A percentile compares a stretch with the other conserved stretches of the same genome.
Evolutionary conservation across 2,113 vertebrate genomes (phyloP).

Genomic region (Rhadina sibilatrix): DNA sequence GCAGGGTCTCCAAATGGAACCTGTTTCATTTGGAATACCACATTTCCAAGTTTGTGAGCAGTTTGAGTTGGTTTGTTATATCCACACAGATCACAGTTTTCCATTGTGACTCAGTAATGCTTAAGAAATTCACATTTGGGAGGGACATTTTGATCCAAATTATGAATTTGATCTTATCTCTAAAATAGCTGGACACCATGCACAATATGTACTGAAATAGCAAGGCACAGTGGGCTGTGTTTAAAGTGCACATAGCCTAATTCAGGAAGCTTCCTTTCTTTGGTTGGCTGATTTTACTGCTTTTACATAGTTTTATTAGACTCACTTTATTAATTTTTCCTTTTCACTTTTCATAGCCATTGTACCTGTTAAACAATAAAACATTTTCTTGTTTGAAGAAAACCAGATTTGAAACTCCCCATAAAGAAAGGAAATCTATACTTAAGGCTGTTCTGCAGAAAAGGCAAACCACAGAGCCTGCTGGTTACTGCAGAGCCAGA

Average conservation of each 20-base stretch:
- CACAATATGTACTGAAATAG: not conserved
- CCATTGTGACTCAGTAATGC: not conserved
- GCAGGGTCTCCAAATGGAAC: not conserved
- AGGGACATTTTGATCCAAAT: not conserved
- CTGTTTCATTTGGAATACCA: not conserved
- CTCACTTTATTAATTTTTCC: not conserved
- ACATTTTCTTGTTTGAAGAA: not conserved
- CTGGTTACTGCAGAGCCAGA: not conserved
- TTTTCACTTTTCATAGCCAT: not conserved
- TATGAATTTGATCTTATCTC: not conserved
- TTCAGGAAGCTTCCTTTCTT: not conserved
- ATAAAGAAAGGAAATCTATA: not conserved
- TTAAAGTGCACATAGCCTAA: not conserved
- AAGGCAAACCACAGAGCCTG: not conserved
- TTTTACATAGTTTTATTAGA: not conserved
- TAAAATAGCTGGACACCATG: not conserved
- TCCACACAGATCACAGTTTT: not conserved
- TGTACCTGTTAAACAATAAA: not conserved
- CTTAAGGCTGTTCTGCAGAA: not conserved
- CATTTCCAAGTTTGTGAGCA: not conserved
- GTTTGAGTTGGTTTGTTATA: not conserved
- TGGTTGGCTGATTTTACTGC: not conserved
- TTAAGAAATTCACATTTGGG: not conserved
- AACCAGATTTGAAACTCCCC: not conserved
- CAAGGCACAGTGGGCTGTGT: not conserved